These are phyloP conservation scores for Philonicus albiceps DNA, from an alignment of 2,888 invertebrate species.

Conservation along the genomic window DNA sequence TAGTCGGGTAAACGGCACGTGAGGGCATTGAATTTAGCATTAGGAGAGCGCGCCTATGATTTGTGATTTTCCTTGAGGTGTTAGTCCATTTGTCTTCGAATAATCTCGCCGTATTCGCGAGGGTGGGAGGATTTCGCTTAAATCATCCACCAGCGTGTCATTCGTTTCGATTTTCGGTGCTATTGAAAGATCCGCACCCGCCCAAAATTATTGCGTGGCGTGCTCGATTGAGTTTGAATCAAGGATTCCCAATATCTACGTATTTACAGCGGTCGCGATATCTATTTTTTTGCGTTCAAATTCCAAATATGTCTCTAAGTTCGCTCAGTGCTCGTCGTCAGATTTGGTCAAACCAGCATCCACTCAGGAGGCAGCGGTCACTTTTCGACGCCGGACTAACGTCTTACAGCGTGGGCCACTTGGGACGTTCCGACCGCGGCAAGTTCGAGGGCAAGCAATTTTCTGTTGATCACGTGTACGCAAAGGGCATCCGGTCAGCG, in stretches of 20 bases:
- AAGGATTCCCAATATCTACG: slow-evolving; percentile 5
- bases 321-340: slow-evolving; percentile 45
- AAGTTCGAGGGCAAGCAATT: slow-evolving; percentile 47
- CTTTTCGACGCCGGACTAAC: slow-evolving; percentile 34
- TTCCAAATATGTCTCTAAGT: slow-evolving; percentile 1
- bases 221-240: slow-evolving; percentile 3
- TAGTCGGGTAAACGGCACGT: slow-evolving; percentile 38
- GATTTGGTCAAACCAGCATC: slow-evolving; percentile 46
- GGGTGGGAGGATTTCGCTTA: not conserved
- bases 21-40: slow-evolving; percentile 39
- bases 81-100: slow-evolving; percentile 14
- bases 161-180: slow-evolving; percentile 20
- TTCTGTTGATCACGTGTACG: slow-evolving; percentile 46
- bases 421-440: slow-evolving; percentile 21
- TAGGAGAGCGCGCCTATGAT: slow-evolving; percentile 7
- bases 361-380: slow-evolving; percentile 48
- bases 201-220: slow-evolving; percentile 34
- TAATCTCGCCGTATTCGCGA: not conserved
- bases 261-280: not conserved
- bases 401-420: not conserved
- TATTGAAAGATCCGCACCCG: not conserved
- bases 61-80: slow-evolving; percentile 14
- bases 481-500: not conserved
- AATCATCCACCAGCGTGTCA: slow-evolving; percentile 17
- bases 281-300: not conserved